Evolutionary conservation across 2,113 vertebrate species (phyloP).

Genomic region (Manacus vitellinus): DNA sequence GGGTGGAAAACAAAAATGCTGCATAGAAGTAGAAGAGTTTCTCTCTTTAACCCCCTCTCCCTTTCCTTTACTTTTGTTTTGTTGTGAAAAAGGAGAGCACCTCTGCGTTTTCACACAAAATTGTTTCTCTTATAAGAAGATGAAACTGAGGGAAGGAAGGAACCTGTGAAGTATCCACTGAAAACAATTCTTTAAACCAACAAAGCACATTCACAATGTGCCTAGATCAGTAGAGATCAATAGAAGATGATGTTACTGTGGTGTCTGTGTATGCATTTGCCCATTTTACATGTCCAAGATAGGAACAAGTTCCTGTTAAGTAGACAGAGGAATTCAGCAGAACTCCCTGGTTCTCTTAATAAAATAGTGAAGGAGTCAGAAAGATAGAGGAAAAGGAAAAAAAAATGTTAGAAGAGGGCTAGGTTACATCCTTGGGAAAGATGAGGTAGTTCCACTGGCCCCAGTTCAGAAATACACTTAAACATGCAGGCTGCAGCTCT

Average conservation of each 20-base stretch:
- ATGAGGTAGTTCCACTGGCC: neutral
- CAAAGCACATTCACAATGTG: neutral
- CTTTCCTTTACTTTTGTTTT: neutral
- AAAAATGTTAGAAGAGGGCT: neutral
- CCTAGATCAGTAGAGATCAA: slow-evolving; percentile 32
- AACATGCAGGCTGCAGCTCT: neutral
- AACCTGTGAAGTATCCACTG: slow-evolving; percentile 17
- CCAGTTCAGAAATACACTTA: neutral
- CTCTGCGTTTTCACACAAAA: neutral
- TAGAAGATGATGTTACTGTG: slow-evolving; percentile 41
- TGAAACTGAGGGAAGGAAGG: slow-evolving; percentile 14
- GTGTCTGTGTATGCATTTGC: slow-evolving; percentile 25
- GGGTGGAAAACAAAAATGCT: neutral
- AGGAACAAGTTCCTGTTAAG: neutral
- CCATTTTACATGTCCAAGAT: neutral
- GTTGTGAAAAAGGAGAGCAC: neutral
- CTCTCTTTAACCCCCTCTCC: neutral
- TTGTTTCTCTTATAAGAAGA: neutral
- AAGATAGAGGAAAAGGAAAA: neutral
- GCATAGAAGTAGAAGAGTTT: neutral
- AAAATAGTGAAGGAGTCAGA: neutral
- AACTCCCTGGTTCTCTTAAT: neutral
- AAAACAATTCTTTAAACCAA: slow-evolving; percentile 41
- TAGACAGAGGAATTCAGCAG: neutral
- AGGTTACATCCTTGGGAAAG: neutral